Conservation (phyloP, 2,113 vertebrate species). For the Eretmochelys imbricata region DNA sequence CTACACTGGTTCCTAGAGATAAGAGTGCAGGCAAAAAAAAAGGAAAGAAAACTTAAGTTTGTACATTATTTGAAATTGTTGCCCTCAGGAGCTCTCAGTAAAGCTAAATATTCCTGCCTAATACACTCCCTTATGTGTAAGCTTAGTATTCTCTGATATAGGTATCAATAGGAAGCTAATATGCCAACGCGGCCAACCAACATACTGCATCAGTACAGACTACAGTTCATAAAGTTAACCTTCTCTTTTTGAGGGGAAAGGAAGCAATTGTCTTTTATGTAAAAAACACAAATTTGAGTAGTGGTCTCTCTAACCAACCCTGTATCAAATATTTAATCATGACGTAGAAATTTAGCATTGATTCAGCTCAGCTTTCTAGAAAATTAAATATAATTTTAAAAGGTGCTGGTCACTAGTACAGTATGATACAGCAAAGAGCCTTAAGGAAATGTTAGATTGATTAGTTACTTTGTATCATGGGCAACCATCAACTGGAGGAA, state of each 20-base stretch:
- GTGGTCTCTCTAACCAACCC: not conserved
- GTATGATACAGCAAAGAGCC: accelerated
- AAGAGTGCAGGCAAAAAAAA: accelerated
- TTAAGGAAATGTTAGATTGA: not conserved
- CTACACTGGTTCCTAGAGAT: not conserved
- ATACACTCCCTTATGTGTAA: accelerated
- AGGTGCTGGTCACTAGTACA: not conserved
- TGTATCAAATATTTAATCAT: not conserved
- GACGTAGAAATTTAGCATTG: not conserved
- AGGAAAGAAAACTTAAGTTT: not conserved
- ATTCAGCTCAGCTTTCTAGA: not conserved
- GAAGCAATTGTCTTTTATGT: not conserved
- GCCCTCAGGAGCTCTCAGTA: not conserved
- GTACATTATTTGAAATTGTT: accelerated
- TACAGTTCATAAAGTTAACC: not conserved
- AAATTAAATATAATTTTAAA: accelerated
- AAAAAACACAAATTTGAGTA: not conserved
- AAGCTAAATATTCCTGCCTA: not conserved
- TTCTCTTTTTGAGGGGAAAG: not conserved
- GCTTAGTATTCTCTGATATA: not conserved
- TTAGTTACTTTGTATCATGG: not conserved
- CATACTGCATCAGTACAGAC: not conserved
- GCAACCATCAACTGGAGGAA: not conserved
- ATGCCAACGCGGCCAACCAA: not conserved
- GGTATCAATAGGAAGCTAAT: not conserved